Percentiles rank a stretch among this genome's conserved stretches.
phyloP scores from a whole-genome alignment of 2,797 vertebrate species.

The Gambelia wislizenii region DNA sequence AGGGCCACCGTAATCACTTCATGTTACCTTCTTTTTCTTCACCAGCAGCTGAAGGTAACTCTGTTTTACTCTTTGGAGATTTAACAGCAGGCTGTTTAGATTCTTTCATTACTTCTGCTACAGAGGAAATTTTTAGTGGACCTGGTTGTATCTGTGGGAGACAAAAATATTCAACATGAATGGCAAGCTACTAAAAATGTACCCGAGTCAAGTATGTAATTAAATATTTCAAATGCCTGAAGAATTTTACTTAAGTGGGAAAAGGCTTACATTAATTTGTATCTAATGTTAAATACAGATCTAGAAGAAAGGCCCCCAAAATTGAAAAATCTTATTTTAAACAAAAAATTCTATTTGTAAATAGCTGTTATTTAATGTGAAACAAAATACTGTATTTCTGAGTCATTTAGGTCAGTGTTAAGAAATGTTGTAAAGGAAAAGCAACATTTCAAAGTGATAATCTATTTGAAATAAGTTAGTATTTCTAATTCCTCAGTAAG shows the following conservation, averaged over 20 bases:
- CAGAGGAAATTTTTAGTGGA: slow-evolving; percentile 83
- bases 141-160: slow-evolving; percentile 78
- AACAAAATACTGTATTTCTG: neutral
- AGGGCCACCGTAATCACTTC: neutral
- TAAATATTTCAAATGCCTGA: neutral
- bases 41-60: slow-evolving; percentile 67
- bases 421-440: too few species aligned
- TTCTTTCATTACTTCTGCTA: slow-evolving; percentile 85
- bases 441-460: neutral
- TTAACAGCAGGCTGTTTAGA: slow-evolving; percentile 77
- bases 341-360: neutral
- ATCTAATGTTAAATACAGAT: neutral
- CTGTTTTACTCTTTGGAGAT: slow-evolving; percentile 70
- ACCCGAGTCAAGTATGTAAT: neutral
- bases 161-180: slow-evolving; percentile 15
- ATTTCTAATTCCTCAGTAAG: neutral
- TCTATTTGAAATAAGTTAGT: neutral
- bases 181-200: neutral
- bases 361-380: neutral
- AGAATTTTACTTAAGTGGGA: neutral
- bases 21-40: slow-evolving; percentile 70
- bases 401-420: neutral
- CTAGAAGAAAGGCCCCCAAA: neutral
- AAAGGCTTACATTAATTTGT: neutral
- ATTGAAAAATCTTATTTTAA: neutral